phyloP scores from a whole-genome alignment of 1,140 invertebrate species.

The Heliconius melpomene region DNA sequence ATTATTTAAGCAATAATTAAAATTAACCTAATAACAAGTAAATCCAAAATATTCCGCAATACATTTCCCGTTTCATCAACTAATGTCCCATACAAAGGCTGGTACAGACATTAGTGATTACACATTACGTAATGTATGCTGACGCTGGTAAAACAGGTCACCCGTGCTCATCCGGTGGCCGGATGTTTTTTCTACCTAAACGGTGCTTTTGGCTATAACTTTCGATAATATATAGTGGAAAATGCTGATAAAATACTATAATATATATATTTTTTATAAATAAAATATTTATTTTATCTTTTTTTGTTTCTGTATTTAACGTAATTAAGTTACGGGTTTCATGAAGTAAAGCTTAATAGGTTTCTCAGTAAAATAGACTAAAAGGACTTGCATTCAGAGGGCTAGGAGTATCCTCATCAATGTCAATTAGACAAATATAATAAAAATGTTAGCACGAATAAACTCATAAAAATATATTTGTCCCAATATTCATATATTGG shows the following conservation, averaged over 20 bases:
- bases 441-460: too few species aligned
- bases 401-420: too few species aligned
- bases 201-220: neutral
- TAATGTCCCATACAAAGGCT: conserved; percentile 33
- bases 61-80: conserved; percentile 32
- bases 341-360: too few species aligned
- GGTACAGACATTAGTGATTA: conserved; percentile 36
- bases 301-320: too few species aligned
- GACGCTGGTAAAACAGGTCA: conserved; percentile 39
- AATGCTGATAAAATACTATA: neutral
- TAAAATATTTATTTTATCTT: neutral
- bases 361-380: too few species aligned
- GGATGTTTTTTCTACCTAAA: conserved; percentile 20
- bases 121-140: conserved; percentile 38
- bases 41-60: neutral
- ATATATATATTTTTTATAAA: neutral
- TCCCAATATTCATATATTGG: too few species aligned
- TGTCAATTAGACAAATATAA: too few species aligned
- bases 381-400: too few species aligned
- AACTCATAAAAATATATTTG: too few species aligned
- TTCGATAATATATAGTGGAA: neutral
- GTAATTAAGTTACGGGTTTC: too few species aligned
- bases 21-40: neutral
- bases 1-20: neutral
- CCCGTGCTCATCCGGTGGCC: conserved; percentile 33